Conservation (phyloP, 2,797 vertebrate species). For the Diglossa cyanea region DNA sequence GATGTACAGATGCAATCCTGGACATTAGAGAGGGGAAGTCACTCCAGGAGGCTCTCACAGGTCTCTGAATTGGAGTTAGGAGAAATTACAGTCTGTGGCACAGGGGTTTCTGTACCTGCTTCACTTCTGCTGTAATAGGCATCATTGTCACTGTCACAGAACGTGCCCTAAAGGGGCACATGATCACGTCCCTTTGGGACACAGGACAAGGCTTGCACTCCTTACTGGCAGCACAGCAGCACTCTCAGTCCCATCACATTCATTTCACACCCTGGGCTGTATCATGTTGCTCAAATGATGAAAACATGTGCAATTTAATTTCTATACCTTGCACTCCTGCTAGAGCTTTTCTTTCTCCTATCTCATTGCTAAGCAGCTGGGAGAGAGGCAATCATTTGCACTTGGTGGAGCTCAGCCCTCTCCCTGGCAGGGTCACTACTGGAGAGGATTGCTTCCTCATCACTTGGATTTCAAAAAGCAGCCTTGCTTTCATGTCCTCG, state of each 20-base stretch:
- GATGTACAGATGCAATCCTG: neutral
- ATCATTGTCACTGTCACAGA: neutral
- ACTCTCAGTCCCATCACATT: neutral
- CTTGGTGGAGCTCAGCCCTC: neutral
- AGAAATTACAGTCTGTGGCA: neutral
- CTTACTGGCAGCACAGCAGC: neutral
- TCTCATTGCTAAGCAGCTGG: neutral
- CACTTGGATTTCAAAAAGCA: neutral
- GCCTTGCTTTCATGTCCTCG: neutral
- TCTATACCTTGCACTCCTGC: neutral
- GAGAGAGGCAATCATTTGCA: neutral
- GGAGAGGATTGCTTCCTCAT: neutral
- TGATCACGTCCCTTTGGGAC: neutral
- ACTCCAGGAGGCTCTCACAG: neutral
- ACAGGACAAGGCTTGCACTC: neutral
- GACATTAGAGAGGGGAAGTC: neutral
- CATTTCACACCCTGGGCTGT: neutral
- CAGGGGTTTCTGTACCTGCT: neutral
- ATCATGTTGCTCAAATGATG: rapidly evolving
- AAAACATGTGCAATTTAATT: neutral
- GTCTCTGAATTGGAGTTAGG: neutral
- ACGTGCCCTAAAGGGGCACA: neutral
- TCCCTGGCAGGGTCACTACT: neutral
- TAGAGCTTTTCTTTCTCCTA: neutral
- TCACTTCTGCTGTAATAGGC: neutral